Percentiles rank a stretch among this genome's conserved stretches.
These are phyloP conservation scores for Muricea muricata DNA, from an alignment of 92 coral and sea anemone species.

Conservation along the genomic window DNA sequence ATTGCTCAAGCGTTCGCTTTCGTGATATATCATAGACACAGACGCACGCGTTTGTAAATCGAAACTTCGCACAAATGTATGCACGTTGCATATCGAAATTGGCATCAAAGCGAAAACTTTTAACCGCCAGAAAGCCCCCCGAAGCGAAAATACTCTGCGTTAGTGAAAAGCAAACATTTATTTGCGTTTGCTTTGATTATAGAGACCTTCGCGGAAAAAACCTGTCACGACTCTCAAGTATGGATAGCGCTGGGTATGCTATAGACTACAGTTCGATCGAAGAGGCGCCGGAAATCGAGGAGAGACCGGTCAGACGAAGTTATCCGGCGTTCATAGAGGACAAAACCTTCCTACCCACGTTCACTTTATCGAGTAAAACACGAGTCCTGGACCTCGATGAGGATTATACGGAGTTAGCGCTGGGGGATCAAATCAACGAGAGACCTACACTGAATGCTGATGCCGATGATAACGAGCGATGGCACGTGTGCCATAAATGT, in stretches of 20 bases:
- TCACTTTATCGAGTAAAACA: conserved; percentile 17
- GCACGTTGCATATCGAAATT: not conserved
- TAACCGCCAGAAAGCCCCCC: conserved; percentile 19
- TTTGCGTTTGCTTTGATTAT: conserved; percentile 26
- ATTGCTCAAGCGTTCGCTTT: not conserved
- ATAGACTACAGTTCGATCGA: not conserved
- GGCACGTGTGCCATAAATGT: conserved; percentile 45
- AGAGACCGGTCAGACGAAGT: not conserved
- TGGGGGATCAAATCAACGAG: conserved; percentile 7
- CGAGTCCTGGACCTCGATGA: conserved; percentile 33
- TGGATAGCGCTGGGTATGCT: not conserved
- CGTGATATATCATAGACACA: not conserved
- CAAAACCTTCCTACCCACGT: conserved; percentile 34
- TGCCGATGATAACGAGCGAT: conserved; percentile 21
- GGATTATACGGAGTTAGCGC: conserved; percentile 30
- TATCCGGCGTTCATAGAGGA: conserved; percentile 47
- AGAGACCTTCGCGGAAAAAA: conserved; percentile 1
- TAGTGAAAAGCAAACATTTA: conserved; percentile 36
- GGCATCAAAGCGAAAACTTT: conserved; percentile 36
- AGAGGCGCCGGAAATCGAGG: not conserved
- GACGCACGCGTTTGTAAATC: not conserved
- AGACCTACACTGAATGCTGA: not conserved
- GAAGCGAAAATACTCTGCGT: conserved; percentile 32
- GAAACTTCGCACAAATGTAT: not conserved
- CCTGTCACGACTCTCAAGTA: not conserved